Percentiles rank a stretch among this genome's conserved stretches.
Conservation (phyloP, 2,113 vertebrate species). For the Gadus chalcogrammus region DNA sequence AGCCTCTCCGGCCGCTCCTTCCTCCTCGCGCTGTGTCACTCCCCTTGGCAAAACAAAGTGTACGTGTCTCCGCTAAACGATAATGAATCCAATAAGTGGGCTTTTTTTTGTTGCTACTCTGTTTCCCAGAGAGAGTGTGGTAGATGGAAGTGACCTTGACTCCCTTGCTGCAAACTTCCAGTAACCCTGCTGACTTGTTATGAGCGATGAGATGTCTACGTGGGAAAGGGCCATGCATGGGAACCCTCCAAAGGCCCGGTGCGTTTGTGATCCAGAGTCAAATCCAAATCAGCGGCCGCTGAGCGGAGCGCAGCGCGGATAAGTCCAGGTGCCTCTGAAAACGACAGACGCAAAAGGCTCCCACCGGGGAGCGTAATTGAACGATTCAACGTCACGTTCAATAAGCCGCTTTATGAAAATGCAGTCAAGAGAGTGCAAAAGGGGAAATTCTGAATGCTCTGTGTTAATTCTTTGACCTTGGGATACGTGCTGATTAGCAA, state of each 20-base stretch:
- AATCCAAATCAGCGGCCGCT: constrained; percentile 19
- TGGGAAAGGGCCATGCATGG: constrained; percentile 32
- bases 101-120: neutral
- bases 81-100: constrained; percentile 35
- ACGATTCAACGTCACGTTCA: constrained; percentile 30
- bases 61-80: constrained; percentile 37
- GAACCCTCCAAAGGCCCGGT: constrained; percentile 9
- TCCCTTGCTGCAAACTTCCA: constrained; percentile 38
- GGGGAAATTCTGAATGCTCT: constrained; percentile 13
- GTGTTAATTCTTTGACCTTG: neutral
- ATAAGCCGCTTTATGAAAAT: constrained; percentile 26
- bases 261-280: constrained; percentile 36
- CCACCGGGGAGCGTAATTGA: constrained; percentile 30
- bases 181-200: constrained; percentile 41
- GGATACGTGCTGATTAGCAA: constrained; percentile 25
- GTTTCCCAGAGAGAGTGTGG: neutral
- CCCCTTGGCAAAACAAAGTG: constrained; percentile 29
- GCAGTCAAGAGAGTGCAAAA: constrained; percentile 16
- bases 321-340: constrained; percentile 40
- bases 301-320: constrained; percentile 17
- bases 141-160: constrained; percentile 32
- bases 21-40: constrained; percentile 45
- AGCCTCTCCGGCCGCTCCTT: constrained; percentile 30
- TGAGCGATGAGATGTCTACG: constrained; percentile 36
- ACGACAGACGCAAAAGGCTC: neutral